phyloP scores from a whole-genome alignment of 2,888 invertebrate genomes.

The Metopia argyrocephala region DNA sequence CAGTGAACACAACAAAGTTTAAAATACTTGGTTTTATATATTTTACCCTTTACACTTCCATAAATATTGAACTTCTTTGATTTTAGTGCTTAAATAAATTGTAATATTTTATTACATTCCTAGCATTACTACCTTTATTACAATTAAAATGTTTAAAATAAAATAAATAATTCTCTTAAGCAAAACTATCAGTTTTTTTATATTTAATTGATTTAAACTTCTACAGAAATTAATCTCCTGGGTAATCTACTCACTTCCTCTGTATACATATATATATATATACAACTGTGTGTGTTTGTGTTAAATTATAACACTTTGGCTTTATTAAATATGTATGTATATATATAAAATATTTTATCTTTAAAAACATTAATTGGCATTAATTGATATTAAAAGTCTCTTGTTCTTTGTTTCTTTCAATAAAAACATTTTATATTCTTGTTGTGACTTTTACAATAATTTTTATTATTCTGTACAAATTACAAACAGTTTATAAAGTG shows the following conservation, averaged over 20 bases:
- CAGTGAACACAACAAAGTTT: no score
- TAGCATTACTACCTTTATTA: no score
- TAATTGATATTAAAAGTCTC: constrained; percentile 3
- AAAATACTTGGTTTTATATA: no score
- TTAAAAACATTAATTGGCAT: constrained; percentile 24
- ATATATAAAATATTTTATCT: constrained; percentile 17
- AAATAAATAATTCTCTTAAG: no score
- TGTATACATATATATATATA: not conserved
- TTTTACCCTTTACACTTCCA: no score
- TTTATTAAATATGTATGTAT: constrained; percentile 18
- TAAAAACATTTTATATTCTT: not conserved
- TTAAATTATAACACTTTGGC: not conserved
- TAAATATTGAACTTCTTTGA: no score
- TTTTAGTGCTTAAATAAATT: no score
- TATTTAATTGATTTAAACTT: not conserved
- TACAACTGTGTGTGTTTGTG: not conserved
- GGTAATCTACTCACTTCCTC: not conserved
- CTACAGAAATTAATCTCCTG: not conserved
- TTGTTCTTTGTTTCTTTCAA: not conserved
- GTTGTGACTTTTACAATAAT: not conserved
- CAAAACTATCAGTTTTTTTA: no score
- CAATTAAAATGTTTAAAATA: no score
- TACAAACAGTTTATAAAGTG: not conserved
- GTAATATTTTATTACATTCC: no score
- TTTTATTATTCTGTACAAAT: no score